A percentile compares a stretch with the other conserved stretches of the same genome.
Conservation (phyloP, 2,888 invertebrate species). For the Prosapia bicincta region DNA sequence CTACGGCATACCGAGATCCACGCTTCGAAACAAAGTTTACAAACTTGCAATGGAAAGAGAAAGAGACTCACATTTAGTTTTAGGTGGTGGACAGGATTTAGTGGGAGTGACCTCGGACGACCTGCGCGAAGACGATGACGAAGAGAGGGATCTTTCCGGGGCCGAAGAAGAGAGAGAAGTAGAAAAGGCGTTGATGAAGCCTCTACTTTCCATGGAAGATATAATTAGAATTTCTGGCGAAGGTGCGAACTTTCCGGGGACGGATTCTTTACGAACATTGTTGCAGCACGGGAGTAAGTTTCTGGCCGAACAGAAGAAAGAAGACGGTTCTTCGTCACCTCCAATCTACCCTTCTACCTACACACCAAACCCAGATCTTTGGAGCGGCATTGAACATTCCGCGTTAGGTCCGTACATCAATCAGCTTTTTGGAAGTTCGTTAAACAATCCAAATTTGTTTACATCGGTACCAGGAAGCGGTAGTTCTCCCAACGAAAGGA, state of each 20-base stretch:
- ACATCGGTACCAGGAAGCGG: constrained; percentile 51
- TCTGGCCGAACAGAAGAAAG: constrained; percentile 35
- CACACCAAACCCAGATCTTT: constrained; percentile 34
- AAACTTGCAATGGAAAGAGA: constrained; percentile 71
- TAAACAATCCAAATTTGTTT: constrained; percentile 43
- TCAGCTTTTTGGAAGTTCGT: constrained; percentile 30
- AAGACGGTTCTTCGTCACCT: constrained; percentile 28
- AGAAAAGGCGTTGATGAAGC: constrained; percentile 53
- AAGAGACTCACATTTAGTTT: constrained; percentile 58
- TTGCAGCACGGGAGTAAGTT: constrained; percentile 50
- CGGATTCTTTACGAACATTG: constrained; percentile 53
- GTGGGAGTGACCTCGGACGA: constrained; percentile 17
- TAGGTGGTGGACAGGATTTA: constrained; percentile 47
- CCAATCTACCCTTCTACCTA: constrained; percentile 32
- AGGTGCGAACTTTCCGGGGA: constrained; percentile 43
- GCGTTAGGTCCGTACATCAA: constrained; percentile 49
- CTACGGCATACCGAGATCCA: constrained; percentile 95
- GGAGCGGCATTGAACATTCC: constrained; percentile 47
- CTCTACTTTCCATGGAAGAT: constrained; percentile 57
- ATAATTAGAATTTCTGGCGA: constrained; percentile 52
- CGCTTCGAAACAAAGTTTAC: constrained; percentile 92
- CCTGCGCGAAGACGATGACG: constrained; percentile 44
- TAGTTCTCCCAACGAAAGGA: constrained; percentile 31
- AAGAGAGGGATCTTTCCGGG: constrained; percentile 50
- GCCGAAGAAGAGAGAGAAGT: constrained; percentile 45